Conservation (phyloP, 1,140 invertebrate species). For the Anthonomus grandis region DNA sequence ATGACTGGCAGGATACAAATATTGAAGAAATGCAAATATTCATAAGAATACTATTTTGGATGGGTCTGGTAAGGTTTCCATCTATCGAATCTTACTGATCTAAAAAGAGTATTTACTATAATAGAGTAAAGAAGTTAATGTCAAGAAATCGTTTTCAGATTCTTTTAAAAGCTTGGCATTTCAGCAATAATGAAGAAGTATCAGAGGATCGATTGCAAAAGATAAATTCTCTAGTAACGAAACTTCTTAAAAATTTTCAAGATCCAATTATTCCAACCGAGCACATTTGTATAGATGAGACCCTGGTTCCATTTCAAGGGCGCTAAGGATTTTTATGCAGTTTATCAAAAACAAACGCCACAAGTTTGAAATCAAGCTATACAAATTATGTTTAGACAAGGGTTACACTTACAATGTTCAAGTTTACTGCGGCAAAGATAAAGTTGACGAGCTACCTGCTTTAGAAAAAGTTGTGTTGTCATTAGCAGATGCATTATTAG, state of each 20-base stretch:
- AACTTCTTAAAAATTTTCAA: constrained; percentile 17
- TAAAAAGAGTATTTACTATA: background rate
- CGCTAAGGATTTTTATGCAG: constrained; percentile 7
- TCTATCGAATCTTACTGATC: constrained; percentile 1
- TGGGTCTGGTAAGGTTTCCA: constrained; percentile 1
- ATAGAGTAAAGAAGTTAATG: background rate
- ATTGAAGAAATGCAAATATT: constrained; percentile 5
- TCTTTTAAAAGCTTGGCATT: background rate
- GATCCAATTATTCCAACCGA: background rate
- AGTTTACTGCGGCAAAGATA: constrained; percentile 41
- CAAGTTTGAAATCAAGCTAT: constrained; percentile 40
- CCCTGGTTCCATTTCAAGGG: constrained; percentile 43
- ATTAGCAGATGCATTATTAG: constrained; percentile 15
- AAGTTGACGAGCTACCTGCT: background rate
- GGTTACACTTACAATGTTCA: constrained; percentile 41
- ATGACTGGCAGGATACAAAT: constrained; percentile 20
- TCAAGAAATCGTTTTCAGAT: background rate
- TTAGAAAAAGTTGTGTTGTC: constrained; percentile 6
- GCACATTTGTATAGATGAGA: constrained; percentile 40
- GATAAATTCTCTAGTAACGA: constrained; percentile 9
- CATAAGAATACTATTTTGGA: background rate
- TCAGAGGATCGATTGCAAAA: background rate
- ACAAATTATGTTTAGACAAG: constrained; percentile 38
- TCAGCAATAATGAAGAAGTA: background rate
- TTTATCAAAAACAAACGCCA: constrained; percentile 10